These are phyloP conservation scores for Amphipyra tragopoginis DNA, from an alignment of 2,888 invertebrate species.

Conservation along the genomic window DNA sequence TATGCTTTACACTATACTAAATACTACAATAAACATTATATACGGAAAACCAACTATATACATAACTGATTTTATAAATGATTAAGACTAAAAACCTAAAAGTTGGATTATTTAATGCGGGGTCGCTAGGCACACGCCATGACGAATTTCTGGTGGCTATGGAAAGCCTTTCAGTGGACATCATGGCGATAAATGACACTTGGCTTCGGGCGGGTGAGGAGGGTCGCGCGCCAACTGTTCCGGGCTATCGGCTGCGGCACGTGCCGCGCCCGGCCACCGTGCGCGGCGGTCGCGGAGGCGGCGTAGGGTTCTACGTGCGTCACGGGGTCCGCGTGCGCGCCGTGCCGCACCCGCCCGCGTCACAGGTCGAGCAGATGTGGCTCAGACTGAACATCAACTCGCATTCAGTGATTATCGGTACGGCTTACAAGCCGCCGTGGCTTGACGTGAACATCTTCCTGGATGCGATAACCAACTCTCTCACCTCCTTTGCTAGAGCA, in stretches of 20 bases:
- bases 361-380: slow-evolving; percentile 3
- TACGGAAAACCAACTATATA: no score
- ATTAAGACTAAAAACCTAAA: not conserved
- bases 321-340: not conserved
- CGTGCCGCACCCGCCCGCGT: no score
- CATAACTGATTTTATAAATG: not conserved
- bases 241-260: not conserved
- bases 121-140: not conserved
- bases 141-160: not conserved
- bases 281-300: not conserved
- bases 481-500: not conserved
- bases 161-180: not conserved
- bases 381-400: not conserved
- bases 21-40: no score
- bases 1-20: no score
- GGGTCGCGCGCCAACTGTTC: slow-evolving; percentile 1
- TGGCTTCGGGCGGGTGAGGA: not conserved
- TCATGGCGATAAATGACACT: slow-evolving; percentile 3
- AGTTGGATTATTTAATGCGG: slow-evolving; percentile 2
- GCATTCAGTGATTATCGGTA: not conserved
- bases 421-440: not conserved
- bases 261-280: not conserved
- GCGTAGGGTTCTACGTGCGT: not conserved
- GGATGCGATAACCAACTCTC: not conserved
- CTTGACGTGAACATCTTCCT: not conserved